Evolutionary conservation across 2,888 invertebrate genomes (phyloP), one percentile per base, ranked within the genome.

Genomic region (Lasioglossum vierecki): DNA sequence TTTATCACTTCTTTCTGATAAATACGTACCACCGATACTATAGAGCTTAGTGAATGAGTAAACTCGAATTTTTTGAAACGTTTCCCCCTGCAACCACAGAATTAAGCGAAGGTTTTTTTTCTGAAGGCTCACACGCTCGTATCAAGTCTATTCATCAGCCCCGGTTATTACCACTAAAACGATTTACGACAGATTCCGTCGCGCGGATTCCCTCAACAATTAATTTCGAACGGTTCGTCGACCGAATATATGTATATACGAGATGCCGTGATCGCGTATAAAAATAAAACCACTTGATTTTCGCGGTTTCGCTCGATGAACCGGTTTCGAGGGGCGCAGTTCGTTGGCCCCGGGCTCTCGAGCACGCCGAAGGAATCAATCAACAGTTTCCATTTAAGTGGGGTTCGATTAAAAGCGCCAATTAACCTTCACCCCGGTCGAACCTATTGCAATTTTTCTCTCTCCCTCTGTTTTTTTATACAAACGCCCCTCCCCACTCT

Each of bases 391-490:
- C 30, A 72, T 76, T 63, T 57, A 39, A 44, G 63, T 30, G 41
- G 26, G 22, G 44, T 30, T 63, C 76, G 63, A 63, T 76, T 41
- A 76, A 76, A 63, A 76, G 63, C 22, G 46, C 49, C 35, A 44
- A 63, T 76, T 60, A 44, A 76, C 9, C 63, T 35, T n/a, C 44
- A 26, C 30, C 63, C 2, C 44, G 18, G n/a, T 8, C 13, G 63
- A 46, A 22, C n/a, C 60, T 41, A 63, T 76, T 76, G 44, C 75
- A 60, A 63, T 75, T 63, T 30, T 76, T 35, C 66, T 35, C 66
- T 60, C 66, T 30, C 60, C 63, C 46, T 22, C 41, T 41, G 15
- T 22, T 63, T 30, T n/a, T 63, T 18, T 35, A 41, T 26, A 63
- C 60, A 15, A 11, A 5, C 15, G 26, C 18, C 35, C 35, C 15